Base-by-base conservation (phyloP, 2,113 vertebrate genomes). In the Tragelaphus strepsiceros region DNA sequence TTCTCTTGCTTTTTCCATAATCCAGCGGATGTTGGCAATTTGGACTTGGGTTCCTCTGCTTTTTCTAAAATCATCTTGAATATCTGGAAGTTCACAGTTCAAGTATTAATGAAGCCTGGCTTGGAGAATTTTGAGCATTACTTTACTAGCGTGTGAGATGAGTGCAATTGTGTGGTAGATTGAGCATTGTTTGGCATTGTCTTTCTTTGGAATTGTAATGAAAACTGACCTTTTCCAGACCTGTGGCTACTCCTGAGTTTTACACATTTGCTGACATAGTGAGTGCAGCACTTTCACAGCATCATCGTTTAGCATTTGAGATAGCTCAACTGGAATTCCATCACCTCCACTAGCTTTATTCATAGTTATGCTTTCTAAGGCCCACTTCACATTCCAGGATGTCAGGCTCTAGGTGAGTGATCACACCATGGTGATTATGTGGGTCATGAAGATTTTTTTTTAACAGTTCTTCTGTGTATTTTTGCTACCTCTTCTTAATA, bases 31-130 rank as follows among this genome's bases (percentile, higher is more conserved):
- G 7, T 64, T 32, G 15, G 7, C 15, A 64, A 64, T 64, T 17
- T 64, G 30, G 2, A 32, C 15, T 64, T 30, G 32, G 61, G 3
- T 64, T 64, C 30, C 30, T 64, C 30, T 64, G 14, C 6, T 7
- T 64, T 64, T 64, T 64, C 61, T 64, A 17, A 64, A 62, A 32
- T 7, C 61, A 32, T 3, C 30, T 64, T 8, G 61, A 64, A 32
- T 7, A 32, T 64, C 61, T 17, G 30, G 61, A 16, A 64, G 15
- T 32, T 64, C 61, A 64, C 0, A 1, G 7, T 64, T 64, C 30
- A 56, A 0, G 0, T 64, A 32, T 15, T 64, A 15, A 3, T 16
- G 62, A 64, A 4, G 62, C 5, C 5, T 61, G 26, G 15, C 62
- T 64, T 32, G 30, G 7, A 2, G 62, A 32, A 64, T 17, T 64